A percentile compares a stretch with the other conserved stretches of the same genome.
Evolutionary conservation across 1,140 invertebrate species (phyloP).

Genomic region (Musca vetustissima): DNA sequence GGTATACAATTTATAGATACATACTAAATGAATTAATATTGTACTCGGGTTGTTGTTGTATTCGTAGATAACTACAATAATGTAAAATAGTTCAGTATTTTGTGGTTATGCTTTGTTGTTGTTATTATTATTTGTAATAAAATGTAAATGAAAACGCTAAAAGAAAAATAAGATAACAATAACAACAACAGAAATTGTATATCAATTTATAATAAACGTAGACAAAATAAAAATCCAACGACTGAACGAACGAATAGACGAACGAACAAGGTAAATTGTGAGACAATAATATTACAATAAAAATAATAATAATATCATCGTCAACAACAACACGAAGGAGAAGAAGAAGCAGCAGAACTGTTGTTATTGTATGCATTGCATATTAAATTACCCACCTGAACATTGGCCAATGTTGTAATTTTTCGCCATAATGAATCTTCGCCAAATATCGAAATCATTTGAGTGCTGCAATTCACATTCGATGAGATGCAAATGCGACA

Average conservation of each 20-base stretch:
- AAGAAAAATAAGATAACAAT: background rate
- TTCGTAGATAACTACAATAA: too few species aligned
- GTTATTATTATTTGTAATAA: background rate
- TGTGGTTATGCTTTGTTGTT: too few species aligned
- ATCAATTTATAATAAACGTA: slow-evolving; percentile 1
- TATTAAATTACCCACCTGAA: slow-evolving; percentile 39
- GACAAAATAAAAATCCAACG: too few species aligned
- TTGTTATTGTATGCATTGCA: too few species aligned
- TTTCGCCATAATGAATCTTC: slow-evolving; percentile 53
- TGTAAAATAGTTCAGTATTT: too few species aligned
- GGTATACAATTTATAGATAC: too few species aligned
- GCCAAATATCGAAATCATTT: slow-evolving; percentile 54
- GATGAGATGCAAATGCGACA: slow-evolving; percentile 53
- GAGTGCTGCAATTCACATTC: slow-evolving; percentile 39
- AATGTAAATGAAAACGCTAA: background rate
- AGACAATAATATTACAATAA: too few species aligned
- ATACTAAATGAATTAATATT: too few species aligned
- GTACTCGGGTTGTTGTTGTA: too few species aligned
- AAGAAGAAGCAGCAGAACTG: background rate
- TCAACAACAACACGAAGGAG: background rate
- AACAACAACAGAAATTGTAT: slow-evolving; percentile 2
- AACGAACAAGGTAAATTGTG: background rate
- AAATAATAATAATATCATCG: too few species aligned
- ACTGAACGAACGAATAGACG: too few species aligned
- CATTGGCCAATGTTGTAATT: slow-evolving; percentile 51